Conservation (phyloP, 2,888 invertebrate species). For the Drosophila austrosaltans region DNA sequence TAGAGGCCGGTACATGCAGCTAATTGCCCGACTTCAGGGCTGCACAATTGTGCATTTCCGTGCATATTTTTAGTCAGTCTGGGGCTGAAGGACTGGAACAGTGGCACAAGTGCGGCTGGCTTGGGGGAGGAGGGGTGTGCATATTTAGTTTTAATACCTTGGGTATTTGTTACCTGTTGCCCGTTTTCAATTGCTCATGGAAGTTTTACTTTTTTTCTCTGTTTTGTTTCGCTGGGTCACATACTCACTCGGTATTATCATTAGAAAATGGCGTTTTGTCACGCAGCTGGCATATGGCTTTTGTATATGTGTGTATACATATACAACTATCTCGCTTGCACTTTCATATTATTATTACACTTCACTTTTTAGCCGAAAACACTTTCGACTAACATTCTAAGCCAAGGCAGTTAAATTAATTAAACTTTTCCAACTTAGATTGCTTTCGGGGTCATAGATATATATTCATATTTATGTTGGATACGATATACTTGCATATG, state of each 20-base stretch:
- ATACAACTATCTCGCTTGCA: constrained; percentile 45
- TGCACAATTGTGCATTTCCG: constrained; percentile 83
- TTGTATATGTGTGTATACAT: constrained; percentile 3
- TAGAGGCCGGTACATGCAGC: constrained; percentile 59
- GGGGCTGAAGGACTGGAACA: constrained; percentile 28
- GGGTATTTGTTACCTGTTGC: constrained; percentile 80
- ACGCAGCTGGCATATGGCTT: constrained; percentile 69
- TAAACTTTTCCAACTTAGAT: constrained; percentile 31
- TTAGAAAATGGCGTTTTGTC: constrained; percentile 82
- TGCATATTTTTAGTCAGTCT: constrained; percentile 76
- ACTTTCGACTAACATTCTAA: constrained; percentile 38
- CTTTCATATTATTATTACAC: constrained; percentile 38
- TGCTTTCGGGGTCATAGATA: constrained; percentile 6
- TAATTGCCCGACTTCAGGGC: constrained; percentile 75
- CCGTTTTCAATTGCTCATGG: constrained; percentile 66
- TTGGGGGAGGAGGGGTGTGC: constrained; percentile 44
- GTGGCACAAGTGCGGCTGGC: background rate
- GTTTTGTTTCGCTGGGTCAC: constrained; percentile 77
- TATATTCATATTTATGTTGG: background rate
- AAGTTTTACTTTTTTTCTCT: constrained; percentile 60
- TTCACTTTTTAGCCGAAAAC: constrained; percentile 40
- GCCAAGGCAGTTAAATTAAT: constrained; percentile 11
- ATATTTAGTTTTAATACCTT: constrained; percentile 78
- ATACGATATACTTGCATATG: background rate
- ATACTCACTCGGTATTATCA: constrained; percentile 66